Evolutionary conservation across 2,113 vertebrate species (phyloP), one percentile per base, ranked within the genome.

Genomic region (Psilopsiagon aymara): DNA sequence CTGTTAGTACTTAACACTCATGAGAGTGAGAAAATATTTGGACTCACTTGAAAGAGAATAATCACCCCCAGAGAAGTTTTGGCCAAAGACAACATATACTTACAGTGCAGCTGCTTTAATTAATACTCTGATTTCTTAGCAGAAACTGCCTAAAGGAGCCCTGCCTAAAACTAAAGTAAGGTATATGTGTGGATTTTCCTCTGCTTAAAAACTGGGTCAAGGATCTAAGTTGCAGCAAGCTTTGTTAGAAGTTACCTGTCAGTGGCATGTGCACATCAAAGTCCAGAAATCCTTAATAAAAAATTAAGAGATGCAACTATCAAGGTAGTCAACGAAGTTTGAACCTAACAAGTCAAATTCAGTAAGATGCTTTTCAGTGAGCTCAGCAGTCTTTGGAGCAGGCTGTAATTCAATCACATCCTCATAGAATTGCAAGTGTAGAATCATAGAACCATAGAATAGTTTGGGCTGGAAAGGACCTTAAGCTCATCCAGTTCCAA

Each of bases 81-180:
- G 47, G 33, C 49, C 39, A 57, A 77, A 88, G 55, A 82, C 29
- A 67, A 28, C 0, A 2, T 60, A 59, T 16, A 51, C 41, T 31
- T 91, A 18, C 4, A 82, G 27, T 28, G 28, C 57, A 90, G 44
- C 70, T 90, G 35, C 70, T 93, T 80, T 80, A 84, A 75, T 46
- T 33, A 39, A n/a, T 62, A 52, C 21, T 69, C 35, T 62, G 29
- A 39, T 77, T 77, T 69, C 49, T 68, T 73, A 85, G 44, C 57
- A 90, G 64, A 88, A 88, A 68, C 13, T 74, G 43, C 59, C 33
- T 55, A 55, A 55, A 55, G 31, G 29, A 31, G 2, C 7, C 53
- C 29, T 31, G 53, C 28, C 18, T 82, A 52, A 74, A 80, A 91
- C 41, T 66, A 3, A 87, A 51, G 35, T 29, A 33, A 60, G 12